Evolutionary conservation across 2,113 vertebrate genomes (phyloP).

Genomic region (Acinonyx jubatus): DNA sequence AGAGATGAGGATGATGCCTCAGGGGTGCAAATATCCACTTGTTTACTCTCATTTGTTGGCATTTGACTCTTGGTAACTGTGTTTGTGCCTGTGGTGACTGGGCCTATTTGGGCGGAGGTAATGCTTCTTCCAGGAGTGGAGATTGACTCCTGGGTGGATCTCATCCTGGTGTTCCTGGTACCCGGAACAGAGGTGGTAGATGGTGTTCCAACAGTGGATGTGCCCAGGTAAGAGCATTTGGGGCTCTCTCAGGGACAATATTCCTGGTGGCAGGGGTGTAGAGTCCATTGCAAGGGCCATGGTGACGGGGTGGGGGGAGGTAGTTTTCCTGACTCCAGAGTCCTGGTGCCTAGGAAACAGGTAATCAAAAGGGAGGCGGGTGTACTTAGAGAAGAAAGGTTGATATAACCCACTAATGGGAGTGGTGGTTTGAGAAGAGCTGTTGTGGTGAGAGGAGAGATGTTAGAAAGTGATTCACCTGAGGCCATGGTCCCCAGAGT

Average conservation of each 20-base stretch:
- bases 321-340: background rate
- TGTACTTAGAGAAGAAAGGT: background rate
- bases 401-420: background rate
- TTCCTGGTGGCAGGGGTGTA: background rate
- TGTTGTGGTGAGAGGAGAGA: background rate
- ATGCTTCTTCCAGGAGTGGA: background rate
- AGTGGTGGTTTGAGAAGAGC: background rate
- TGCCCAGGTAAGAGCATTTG: background rate
- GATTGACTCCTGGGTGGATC: background rate
- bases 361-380: background rate
- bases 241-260: no score
- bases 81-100: fast-evolving
- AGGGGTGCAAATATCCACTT: background rate
- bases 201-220: background rate
- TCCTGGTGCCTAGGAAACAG: background rate
- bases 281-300: background rate
- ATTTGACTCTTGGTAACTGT: background rate
- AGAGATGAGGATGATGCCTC: background rate
- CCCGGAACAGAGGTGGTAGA: background rate
- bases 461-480: background rate
- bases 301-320: background rate
- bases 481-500: background rate
- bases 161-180: background rate
- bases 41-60: background rate
- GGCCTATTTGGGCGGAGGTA: background rate